Evolutionary conservation across 2,113 vertebrate species (phyloP).

Genomic region (Hyperoodon ampullatus): DNA sequence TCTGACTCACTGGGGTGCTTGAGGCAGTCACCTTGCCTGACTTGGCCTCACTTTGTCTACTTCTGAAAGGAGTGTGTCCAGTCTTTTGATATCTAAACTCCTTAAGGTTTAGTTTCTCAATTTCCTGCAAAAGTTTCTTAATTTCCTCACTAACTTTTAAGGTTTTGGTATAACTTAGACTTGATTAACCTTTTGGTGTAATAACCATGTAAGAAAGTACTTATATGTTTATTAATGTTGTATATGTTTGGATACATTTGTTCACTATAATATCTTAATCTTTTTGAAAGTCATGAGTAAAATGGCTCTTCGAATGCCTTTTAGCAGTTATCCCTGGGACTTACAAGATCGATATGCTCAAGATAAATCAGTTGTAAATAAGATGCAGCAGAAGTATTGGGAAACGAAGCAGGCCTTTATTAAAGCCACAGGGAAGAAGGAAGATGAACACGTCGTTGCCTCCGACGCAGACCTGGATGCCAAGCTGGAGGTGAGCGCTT

Average conservation of each 20-base stretch:
- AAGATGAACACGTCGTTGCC: conserved; percentile 96
- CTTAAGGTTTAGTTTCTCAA: neutral
- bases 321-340: conserved; percentile 91
- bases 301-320: conserved; percentile 56
- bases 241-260: neutral
- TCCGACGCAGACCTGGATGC: conserved; percentile 97
- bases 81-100: neutral
- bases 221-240: neutral
- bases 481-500: conserved; percentile 94
- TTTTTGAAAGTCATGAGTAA: neutral
- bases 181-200: neutral
- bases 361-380: conserved; percentile 97
- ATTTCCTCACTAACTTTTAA: conserved; percentile 3
- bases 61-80: neutral
- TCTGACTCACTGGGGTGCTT: neutral
- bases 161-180: neutral
- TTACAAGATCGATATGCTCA: conserved; percentile 92
- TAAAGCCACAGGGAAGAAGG: conserved; percentile 97
- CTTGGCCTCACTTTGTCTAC: neutral
- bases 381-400: conserved; percentile 98
- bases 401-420: conserved; percentile 98
- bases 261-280: neutral
- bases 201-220: neutral
- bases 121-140: neutral
- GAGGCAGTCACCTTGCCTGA: neutral